These are phyloP conservation scores for Peromyscus eremicus DNA, from an alignment of 2,797 vertebrate species.

Conservation along the genomic window DNA sequence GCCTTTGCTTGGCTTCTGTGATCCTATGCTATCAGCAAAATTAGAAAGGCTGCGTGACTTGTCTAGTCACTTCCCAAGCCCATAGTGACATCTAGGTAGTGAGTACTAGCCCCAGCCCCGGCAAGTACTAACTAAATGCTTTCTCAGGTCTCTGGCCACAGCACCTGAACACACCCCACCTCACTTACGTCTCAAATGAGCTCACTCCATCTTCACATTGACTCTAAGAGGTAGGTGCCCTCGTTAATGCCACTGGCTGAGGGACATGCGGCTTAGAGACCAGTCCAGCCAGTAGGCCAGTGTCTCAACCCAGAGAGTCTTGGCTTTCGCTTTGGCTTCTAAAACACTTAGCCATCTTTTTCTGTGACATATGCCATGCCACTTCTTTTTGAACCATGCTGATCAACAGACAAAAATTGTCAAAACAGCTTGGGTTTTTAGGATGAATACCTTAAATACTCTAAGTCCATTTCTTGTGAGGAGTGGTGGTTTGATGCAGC, in stretches of 20 bases:
- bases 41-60: neutral
- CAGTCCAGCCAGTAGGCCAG: neutral
- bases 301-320: neutral
- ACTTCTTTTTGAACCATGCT: neutral
- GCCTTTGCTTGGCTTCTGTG: neutral
- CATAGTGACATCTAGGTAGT: neutral
- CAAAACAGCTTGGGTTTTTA: conserved; percentile 62
- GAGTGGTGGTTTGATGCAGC: conserved; percentile 42
- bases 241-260: neutral
- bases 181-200: neutral
- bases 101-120: neutral
- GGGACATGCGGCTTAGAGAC: neutral
- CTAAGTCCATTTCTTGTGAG: conserved; percentile 6
- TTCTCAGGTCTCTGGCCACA: neutral
- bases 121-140: neutral
- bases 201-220: neutral
- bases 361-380: neutral
- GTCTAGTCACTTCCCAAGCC: neutral
- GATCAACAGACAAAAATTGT: conserved; percentile 24
- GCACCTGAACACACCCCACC: neutral
- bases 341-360: neutral
- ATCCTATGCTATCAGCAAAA: neutral
- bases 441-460: conserved; percentile 70
- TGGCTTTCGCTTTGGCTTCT: neutral
- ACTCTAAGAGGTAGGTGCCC: neutral